These are phyloP conservation scores for Rhadinocentrus ornatus DNA, from an alignment of 2,797 vertebrate genomes.

Conservation along the genomic window DNA sequence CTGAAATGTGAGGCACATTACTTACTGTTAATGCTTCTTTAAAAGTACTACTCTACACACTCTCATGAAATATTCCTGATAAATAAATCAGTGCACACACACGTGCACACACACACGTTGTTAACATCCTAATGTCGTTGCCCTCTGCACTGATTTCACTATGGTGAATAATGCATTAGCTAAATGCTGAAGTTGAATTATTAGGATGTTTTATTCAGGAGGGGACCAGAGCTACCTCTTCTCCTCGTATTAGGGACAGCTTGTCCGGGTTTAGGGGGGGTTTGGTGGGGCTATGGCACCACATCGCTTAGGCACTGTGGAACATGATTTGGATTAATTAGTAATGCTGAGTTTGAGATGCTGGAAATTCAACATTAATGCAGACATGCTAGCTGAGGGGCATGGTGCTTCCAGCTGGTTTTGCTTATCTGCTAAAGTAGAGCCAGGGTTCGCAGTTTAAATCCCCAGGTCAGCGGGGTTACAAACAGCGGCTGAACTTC, in stretches of 20 bases:
- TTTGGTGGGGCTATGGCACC: not conserved
- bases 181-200: constrained; percentile 76
- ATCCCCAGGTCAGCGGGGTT: constrained; percentile 38
- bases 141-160: constrained; percentile 65
- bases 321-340: constrained; percentile 73
- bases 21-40: constrained; percentile 26
- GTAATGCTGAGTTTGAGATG: constrained; percentile 60
- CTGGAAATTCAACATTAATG: constrained; percentile 58
- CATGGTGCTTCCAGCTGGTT: constrained; percentile 37
- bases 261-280: not conserved
- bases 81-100: constrained; percentile 65
- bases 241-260: constrained; percentile 24
- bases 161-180: constrained; percentile 66
- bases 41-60: constrained; percentile 37
- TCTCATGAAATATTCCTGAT: constrained; percentile 51
- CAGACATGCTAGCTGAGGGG: constrained; percentile 41
- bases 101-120: constrained; percentile 33
- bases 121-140: constrained; percentile 52
- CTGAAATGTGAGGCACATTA: constrained; percentile 16
- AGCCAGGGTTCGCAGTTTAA: constrained; percentile 19
- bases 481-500: not conserved
- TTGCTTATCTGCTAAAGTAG: constrained; percentile 32
- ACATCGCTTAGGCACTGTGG: constrained; percentile 30
- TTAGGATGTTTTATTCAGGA: constrained; percentile 76
- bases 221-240: constrained; percentile 26